Evolutionary conservation across 2,113 vertebrate species (phyloP).

Genomic region (Equus quagga): DNA sequence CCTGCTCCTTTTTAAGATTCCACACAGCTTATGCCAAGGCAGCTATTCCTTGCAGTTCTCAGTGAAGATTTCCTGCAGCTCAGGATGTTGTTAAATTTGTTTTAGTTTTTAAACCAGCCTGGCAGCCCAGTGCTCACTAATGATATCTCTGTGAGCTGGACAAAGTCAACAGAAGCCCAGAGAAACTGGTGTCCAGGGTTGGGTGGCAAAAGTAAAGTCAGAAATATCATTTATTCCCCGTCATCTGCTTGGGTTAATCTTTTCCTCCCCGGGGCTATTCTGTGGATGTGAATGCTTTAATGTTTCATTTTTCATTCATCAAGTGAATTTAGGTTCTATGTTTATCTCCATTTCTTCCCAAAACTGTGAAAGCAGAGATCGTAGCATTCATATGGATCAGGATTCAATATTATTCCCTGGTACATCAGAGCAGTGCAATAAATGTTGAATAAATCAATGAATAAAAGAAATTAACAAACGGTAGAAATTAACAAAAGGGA

Average conservation of each 20-base stretch:
- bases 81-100: slow-evolving; percentile 69
- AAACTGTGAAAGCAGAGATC: background rate
- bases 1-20: slow-evolving; percentile 66
- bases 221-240: background rate
- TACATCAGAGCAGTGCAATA: slow-evolving; percentile 29
- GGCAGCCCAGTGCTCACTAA: slow-evolving; percentile 13
- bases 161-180: slow-evolving; percentile 34
- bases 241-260: slow-evolving; percentile 1
- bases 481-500: background rate
- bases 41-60: slow-evolving; percentile 61
- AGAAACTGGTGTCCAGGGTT: background rate
- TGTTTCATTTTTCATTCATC: slow-evolving; percentile 39
- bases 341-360: background rate
- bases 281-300: background rate
- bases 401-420: background rate
- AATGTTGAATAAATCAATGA: background rate
- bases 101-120: slow-evolving; percentile 61
- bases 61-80: slow-evolving; percentile 62
- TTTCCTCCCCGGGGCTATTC: background rate
- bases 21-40: slow-evolving; percentile 37
- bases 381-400: background rate
- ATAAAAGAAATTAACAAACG: background rate
- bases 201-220: slow-evolving; percentile 34
- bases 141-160: slow-evolving; percentile 35
- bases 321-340: slow-evolving; percentile 17